Evolutionary conservation across 2,797 vertebrate species (phyloP).

Genomic region (Gadopsis marmoratus): DNA sequence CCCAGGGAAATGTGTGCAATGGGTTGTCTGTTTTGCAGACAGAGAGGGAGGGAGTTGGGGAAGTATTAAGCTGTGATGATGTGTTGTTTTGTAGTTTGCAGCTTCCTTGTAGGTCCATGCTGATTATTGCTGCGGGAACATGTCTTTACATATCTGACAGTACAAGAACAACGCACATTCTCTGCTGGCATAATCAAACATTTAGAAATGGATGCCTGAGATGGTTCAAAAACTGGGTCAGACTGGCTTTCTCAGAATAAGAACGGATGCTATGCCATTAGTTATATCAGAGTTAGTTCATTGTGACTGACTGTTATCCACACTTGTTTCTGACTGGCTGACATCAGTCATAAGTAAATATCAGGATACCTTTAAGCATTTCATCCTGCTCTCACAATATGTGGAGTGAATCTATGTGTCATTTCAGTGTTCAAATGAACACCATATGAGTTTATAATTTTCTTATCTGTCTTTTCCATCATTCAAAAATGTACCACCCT

Average conservation of each 20-base stretch:
- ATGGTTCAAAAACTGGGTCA: conserved; percentile 44
- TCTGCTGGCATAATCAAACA: conserved; percentile 37
- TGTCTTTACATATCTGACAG: conserved; percentile 32
- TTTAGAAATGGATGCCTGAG: conserved; percentile 24
- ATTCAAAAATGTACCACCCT: neutral
- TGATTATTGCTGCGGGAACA: conserved; percentile 24
- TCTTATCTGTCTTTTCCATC: conserved; percentile 2
- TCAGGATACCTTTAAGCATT: neutral
- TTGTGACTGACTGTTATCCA: neutral
- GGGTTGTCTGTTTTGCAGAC: conserved; percentile 16
- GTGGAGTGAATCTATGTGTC: neutral
- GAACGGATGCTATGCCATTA: neutral
- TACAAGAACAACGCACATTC: conserved; percentile 34
- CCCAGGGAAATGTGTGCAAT: conserved; percentile 24
- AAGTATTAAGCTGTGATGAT: conserved; percentile 20
- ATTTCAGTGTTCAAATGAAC: conserved; percentile 26
- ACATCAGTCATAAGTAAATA: neutral
- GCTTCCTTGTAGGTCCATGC: conserved; percentile 1
- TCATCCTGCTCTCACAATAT: too few relatives aligned
- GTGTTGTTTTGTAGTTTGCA: conserved; percentile 32
- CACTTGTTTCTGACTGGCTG: conserved; percentile 14
- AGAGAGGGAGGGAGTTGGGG: neutral
- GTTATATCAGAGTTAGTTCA: conserved; percentile 4
- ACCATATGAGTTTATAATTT: neutral
- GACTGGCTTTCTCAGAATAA: neutral